These are phyloP conservation scores for Notarius lentiginosus DNA, from an alignment of 2,113 vertebrate genomes.

Conservation along the genomic window DNA sequence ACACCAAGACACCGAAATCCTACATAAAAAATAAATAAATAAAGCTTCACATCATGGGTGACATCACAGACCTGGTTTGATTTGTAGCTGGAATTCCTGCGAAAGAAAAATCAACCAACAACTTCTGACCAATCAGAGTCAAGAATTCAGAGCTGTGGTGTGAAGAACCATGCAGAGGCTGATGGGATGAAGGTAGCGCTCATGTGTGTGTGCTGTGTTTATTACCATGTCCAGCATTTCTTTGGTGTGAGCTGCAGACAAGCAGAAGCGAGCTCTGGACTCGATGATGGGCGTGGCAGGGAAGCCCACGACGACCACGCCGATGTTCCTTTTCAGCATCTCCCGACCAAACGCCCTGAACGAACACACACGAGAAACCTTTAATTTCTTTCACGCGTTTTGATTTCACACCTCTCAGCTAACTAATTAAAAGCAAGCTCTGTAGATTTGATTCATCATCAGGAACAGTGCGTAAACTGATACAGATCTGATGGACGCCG, in stretches of 20 bases:
- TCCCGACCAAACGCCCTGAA: conserved; percentile 83
- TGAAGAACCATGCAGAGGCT: neutral
- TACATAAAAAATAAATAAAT: no score
- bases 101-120: neutral
- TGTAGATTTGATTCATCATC: no score
- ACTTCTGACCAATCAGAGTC: neutral
- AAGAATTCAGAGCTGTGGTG: neutral
- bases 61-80: neutral
- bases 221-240: conserved; percentile 84
- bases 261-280: conserved; percentile 86
- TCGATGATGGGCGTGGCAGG: conserved; percentile 88
- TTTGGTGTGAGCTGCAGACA: conserved; percentile 85
- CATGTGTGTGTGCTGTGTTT: neutral
- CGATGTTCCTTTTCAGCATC: conserved; percentile 85
- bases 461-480: no score
- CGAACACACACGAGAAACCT: neutral
- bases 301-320: conserved; percentile 86
- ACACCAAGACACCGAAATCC: no score
- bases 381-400: no score
- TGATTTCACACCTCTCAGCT: no score
- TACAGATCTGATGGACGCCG: no score
- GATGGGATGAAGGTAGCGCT: no score
- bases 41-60: no score
- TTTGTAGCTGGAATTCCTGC: neutral
- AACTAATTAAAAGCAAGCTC: no score